Conservation (phyloP, 2,797 vertebrate species). For the Muraenolepis orangiensis region DNA sequence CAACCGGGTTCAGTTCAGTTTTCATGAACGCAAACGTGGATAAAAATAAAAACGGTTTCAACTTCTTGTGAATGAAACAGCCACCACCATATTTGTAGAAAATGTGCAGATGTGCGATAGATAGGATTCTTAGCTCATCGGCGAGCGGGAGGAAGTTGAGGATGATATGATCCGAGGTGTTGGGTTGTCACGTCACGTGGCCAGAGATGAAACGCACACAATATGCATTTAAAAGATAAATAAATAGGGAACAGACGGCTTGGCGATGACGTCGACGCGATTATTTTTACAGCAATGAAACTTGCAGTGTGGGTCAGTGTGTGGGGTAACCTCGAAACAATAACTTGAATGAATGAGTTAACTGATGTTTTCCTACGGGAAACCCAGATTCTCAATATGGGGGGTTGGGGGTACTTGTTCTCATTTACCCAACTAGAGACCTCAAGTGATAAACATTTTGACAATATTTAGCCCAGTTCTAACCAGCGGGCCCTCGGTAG, state of each 20-base stretch:
- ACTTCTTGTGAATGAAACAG: conserved; percentile 47
- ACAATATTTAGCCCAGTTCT: not conserved
- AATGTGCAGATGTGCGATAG: conserved; percentile 64
- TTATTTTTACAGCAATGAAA: conserved; percentile 54
- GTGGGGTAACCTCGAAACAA: conserved; percentile 30
- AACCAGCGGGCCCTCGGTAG: too few relatives aligned
- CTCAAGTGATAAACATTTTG: not conserved
- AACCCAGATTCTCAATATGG: not conserved
- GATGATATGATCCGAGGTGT: conserved; percentile 52
- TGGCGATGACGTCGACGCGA: conserved; percentile 30
- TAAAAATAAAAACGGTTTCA: not conserved
- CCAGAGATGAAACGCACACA: conserved; percentile 46
- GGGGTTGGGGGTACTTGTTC: not conserved
- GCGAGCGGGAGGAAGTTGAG: conserved; percentile 74
- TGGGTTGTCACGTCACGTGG: conserved; percentile 55
- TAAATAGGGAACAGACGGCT: not conserved
- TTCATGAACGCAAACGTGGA: not conserved
- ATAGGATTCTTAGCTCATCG: conserved; percentile 67
- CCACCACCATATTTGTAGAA: conserved; percentile 65
- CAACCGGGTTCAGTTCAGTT: not conserved
- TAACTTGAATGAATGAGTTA: conserved; percentile 52
- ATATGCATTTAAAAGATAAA: conserved; percentile 45
- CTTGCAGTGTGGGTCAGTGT: conserved; percentile 5
- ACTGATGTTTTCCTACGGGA: not conserved
- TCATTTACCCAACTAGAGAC: not conserved